phyloP scores from a whole-genome alignment of 2,888 invertebrate species.

The Apomyelois bistriatella region DNA sequence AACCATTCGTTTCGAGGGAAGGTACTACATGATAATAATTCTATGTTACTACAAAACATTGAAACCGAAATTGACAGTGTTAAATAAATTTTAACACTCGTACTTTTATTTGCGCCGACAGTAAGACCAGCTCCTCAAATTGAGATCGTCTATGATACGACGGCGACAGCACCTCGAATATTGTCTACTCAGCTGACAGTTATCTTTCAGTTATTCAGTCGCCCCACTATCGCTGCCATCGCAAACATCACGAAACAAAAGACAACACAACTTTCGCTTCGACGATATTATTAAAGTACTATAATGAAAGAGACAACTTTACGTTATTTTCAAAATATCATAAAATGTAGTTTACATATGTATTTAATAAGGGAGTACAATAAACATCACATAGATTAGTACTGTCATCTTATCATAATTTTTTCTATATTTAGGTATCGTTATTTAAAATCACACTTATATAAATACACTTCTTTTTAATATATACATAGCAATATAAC shows the following conservation, averaged over 20 bases:
- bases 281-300: constrained; percentile 7
- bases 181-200: constrained; percentile 39
- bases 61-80: no score
- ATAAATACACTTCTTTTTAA: no score
- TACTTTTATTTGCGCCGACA: not conserved
- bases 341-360: no score
- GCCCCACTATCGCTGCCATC: constrained; percentile 19
- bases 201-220: constrained; percentile 30
- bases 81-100: not conserved
- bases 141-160: constrained; percentile 56
- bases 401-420: no score
- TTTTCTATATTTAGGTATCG: no score
- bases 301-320: constrained; percentile 7
- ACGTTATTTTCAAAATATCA: not conserved
- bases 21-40: no score
- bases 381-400: no score
- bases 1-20: no score
- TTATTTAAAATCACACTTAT: no score
- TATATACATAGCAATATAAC: not conserved
- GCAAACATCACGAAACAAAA: constrained; percentile 12
- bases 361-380: no score
- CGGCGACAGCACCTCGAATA: constrained; percentile 25
- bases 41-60: no score
- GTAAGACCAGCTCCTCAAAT: constrained; percentile 38
- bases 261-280: constrained; percentile 12